These are phyloP conservation scores for Diabrotica virgifera DNA, from an alignment of 1,140 invertebrate genomes.

Conservation along the genomic window DNA sequence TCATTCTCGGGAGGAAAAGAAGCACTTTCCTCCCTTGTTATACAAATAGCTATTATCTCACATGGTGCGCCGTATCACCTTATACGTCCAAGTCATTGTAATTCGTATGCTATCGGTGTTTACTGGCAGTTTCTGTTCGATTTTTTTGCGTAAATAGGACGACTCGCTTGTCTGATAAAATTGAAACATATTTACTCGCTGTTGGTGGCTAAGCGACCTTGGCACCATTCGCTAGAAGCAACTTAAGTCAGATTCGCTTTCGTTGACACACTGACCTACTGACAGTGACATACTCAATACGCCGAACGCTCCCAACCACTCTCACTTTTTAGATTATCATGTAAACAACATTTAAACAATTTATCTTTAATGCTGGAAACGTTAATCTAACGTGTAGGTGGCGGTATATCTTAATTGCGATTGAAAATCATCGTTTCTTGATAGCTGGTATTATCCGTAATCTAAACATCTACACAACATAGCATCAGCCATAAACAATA, in stretches of 20 bases:
- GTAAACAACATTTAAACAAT: conserved; percentile 6
- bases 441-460: no score
- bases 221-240: conserved; percentile 31
- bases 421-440: no score
- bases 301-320: neutral
- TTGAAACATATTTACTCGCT: conserved; percentile 23
- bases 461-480: no score
- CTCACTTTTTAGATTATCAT: conserved; percentile 7
- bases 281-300: conserved; percentile 27
- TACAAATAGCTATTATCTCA: no score
- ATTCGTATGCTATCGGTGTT: neutral
- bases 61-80: no score
- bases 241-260: conserved; percentile 39
- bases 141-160: conserved; percentile 24
- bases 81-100: neutral
- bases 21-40: no score
- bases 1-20: no score
- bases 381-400: no score
- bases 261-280: conserved; percentile 42
- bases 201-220: conserved; percentile 31
- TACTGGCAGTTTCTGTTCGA: neutral
- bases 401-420: no score
- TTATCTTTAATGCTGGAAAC: conserved; percentile 4
- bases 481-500: no score
- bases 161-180: conserved; percentile 25